Percentiles rank a stretch among this genome's conserved stretches.
Conservation (phyloP, 2,888 invertebrate genomes). For the Neocrepidodera transversa region DNA sequence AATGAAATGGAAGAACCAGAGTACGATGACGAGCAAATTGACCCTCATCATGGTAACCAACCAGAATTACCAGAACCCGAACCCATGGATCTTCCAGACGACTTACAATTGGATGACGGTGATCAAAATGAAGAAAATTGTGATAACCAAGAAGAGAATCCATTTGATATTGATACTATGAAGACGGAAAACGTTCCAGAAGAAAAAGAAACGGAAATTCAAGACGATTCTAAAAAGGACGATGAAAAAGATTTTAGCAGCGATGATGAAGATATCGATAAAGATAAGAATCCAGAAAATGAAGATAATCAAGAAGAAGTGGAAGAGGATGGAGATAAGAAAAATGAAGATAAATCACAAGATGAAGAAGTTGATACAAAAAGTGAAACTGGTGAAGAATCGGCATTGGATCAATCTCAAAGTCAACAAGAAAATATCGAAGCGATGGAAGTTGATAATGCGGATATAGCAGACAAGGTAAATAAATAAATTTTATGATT, state of each 20-base stretch:
- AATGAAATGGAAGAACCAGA: constrained; percentile 86
- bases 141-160: constrained; percentile 74
- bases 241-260: constrained; percentile 54
- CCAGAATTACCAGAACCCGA: constrained; percentile 83
- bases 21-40: constrained; percentile 79
- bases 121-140: constrained; percentile 65
- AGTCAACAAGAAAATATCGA: constrained; percentile 58
- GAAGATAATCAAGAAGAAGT: constrained; percentile 52
- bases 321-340: constrained; percentile 49
- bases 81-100: constrained; percentile 86
- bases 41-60: constrained; percentile 83
- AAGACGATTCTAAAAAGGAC: constrained; percentile 50
- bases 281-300: constrained; percentile 59
- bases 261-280: constrained; percentile 53
- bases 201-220: constrained; percentile 56
- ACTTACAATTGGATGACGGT: constrained; percentile 80
- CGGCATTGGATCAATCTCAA: constrained; percentile 54
- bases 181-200: constrained; percentile 64
- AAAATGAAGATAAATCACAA: constrained; percentile 45
- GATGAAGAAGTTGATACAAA: constrained; percentile 49
- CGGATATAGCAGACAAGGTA: constrained; percentile 62
- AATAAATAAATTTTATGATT: constrained; percentile 8
- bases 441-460: constrained; percentile 59
- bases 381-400: constrained; percentile 55
- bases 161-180: constrained; percentile 84